These are phyloP conservation scores for Chaetodon trifascialis DNA, from an alignment of 2,113 vertebrate genomes.

Conservation along the genomic window DNA sequence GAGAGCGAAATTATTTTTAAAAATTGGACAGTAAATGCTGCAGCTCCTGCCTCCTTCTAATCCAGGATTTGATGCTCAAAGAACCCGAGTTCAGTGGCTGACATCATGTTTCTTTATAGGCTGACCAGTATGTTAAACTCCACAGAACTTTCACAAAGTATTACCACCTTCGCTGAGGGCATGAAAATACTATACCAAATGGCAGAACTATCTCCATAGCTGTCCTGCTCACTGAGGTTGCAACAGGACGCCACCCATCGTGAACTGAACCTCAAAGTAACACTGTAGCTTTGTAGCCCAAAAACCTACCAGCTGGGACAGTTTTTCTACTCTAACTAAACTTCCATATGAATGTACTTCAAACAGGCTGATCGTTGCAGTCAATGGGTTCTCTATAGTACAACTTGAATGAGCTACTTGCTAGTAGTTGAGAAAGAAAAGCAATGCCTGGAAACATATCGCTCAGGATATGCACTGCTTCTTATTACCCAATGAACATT, in stretches of 20 bases:
- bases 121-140: not conserved
- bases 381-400: not conserved
- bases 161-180: not conserved
- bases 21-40: not conserved
- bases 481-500: constrained; percentile 24
- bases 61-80: constrained; percentile 19
- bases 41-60: constrained; percentile 17
- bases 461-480: constrained; percentile 5
- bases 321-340: not conserved
- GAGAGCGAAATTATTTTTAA: not conserved
- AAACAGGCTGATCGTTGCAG: not conserved
- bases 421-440: not conserved
- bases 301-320: not conserved
- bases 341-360: not conserved
- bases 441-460: constrained; percentile 17
- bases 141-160: not conserved
- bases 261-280: no score
- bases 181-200: not conserved
- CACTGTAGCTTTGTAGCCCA: not conserved
- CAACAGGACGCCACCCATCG: no score
- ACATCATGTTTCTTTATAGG: constrained; percentile 6
- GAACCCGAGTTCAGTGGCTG: not conserved
- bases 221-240: no score
- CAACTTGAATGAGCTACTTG: not conserved
- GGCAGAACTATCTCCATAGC: no score